Evolutionary conservation across 1,140 invertebrate species (phyloP).

Genomic region (Araneus ventricosus): DNA sequence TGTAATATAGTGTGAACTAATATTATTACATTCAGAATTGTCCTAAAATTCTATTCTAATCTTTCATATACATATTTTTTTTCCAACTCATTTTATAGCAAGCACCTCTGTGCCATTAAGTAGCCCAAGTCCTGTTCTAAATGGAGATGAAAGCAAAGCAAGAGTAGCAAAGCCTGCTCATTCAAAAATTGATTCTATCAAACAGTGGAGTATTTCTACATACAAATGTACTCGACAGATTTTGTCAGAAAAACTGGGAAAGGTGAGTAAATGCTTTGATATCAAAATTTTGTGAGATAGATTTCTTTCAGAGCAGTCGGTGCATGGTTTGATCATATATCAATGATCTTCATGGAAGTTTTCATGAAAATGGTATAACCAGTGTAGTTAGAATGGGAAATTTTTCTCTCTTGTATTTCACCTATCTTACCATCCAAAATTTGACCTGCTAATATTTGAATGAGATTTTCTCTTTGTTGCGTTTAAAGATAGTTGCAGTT

Average conservation of each 20-base stretch:
- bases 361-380: too few species aligned
- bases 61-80: neutral
- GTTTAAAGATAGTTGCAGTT: too few species aligned
- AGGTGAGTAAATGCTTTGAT: slow-evolving; percentile 80
- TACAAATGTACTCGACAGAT: slow-evolving; percentile 98
- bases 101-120: slow-evolving; percentile 69
- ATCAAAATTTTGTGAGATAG: too few species aligned
- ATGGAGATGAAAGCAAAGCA: slow-evolving; percentile 71
- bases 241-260: slow-evolving; percentile 96
- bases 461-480: too few species aligned
- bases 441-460: too few species aligned
- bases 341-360: too few species aligned
- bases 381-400: too few species aligned
- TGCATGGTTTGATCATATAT: too few species aligned
- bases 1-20: slow-evolving; percentile 78
- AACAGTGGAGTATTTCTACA: slow-evolving; percentile 97
- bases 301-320: too few species aligned
- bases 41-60: slow-evolving; percentile 77
- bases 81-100: neutral
- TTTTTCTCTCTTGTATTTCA: too few species aligned
- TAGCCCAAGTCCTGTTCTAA: slow-evolving; percentile 71
- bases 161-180: slow-evolving; percentile 69
- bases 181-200: slow-evolving; percentile 92
- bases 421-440: too few species aligned
- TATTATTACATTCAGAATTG: slow-evolving; percentile 76